A percentile compares a stretch with the other conserved stretches of the same genome.
Conservation (phyloP, 2,113 vertebrate genomes). For the Genyomyrus donnyi region DNA sequence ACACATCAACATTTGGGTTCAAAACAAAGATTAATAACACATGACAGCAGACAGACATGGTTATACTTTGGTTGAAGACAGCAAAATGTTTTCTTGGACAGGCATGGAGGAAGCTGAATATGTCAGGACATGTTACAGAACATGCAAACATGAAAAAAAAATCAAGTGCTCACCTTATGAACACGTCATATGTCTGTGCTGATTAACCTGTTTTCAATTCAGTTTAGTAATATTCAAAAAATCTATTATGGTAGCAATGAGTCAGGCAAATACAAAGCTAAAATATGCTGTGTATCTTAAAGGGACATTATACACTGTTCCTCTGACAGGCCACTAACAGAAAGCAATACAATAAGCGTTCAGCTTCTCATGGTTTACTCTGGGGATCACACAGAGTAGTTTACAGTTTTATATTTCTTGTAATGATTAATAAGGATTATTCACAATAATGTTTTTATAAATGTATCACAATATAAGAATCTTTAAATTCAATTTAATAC, state of each 20-base stretch:
- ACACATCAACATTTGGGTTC: neutral
- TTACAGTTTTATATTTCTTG: neutral
- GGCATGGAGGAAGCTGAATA: neutral
- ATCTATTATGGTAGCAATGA: neutral
- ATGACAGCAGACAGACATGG: neutral
- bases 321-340: neutral
- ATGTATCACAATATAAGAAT: neutral
- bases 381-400: neutral
- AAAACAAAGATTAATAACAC: neutral
- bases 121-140: neutral
- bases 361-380: neutral
- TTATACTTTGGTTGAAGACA: neutral
- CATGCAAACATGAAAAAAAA: neutral
- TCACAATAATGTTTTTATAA: neutral
- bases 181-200: neutral
- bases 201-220: neutral
- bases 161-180: neutral
- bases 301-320: neutral
- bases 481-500: neutral
- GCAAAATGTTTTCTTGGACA: neutral
- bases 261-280: neutral
- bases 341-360: neutral
- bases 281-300: neutral
- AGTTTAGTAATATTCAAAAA: neutral
- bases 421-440: neutral